Evolutionary conservation across 2,888 invertebrate genomes (phyloP), one percentile per base, ranked within the genome.

Genomic region (Bhutanitis thaidina): DNA sequence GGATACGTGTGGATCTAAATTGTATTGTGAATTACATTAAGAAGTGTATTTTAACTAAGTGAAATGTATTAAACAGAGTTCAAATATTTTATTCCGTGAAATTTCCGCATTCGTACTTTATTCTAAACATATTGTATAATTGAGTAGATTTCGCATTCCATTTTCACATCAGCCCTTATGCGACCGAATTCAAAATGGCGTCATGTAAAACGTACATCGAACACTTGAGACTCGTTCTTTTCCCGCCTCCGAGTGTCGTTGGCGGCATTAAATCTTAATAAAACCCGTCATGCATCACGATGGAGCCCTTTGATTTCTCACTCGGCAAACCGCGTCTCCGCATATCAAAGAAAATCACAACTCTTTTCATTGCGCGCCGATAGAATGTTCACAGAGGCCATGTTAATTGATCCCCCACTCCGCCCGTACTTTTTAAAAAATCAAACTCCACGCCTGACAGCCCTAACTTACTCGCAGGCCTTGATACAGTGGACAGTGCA

Each of bases 211-310:
- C 80, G 81, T 79, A 80, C 83, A 85, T 83, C 73, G 69, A 72
- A 73, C 74, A 80, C 86, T 86, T 77, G 79, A 86, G 83, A 80
- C 80, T 80, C 83, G 87, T 86, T 84, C 87, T 87, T 86, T 88
- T 87, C 80, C 88, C 87, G 87, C 85, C 87, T 80, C 74, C 69
- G 77, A 86, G 87, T 89, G 88, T 87, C 84, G 87, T 83, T 86
- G 79, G 78, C 81, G 80, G 81, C 85, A 85, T 89, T 88, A 88
- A 89, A 88, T 88, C 87, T 88, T 88, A 88, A 89, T 89, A 87
- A 86, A 87, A 81, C 81, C 78, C 83, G 79, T 83, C 88, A 87
- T 89, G 88, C 88, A 83, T 84, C 77, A 74, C 77, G 74, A 75
- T 75, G 67, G 75, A 70, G 78, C 77, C 74, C 88, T 89, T 89